Evolutionary conservation across 1,140 invertebrate genomes (phyloP).

Genomic region (Lerema accius): DNA sequence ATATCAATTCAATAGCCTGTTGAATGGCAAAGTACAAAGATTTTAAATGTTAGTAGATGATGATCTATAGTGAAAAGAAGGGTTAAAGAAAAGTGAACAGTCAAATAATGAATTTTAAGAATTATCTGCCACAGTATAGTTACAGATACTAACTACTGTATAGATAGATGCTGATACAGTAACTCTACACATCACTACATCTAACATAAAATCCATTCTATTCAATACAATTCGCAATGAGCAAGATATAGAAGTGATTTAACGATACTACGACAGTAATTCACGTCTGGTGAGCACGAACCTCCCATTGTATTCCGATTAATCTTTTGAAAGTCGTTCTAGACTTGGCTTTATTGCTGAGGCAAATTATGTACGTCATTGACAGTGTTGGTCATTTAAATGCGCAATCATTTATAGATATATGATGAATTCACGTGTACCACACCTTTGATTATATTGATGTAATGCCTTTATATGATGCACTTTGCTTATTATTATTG

Average conservation of each 20-base stretch:
- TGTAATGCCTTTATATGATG: no score
- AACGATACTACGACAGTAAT: slow-evolving; percentile 7
- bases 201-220: not conserved
- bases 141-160: no score
- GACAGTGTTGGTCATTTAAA: slow-evolving; percentile 15
- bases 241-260: not conserved
- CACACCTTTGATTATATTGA: no score
- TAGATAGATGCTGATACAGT: no score
- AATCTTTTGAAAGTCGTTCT: slow-evolving; percentile 18
- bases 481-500: no score
- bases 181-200: not conserved
- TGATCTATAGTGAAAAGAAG: no score
- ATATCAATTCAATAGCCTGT: no score
- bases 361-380: slow-evolving; percentile 23
- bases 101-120: not conserved
- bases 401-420: no score
- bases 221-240: not conserved
- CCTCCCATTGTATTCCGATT: slow-evolving; percentile 26
- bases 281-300: slow-evolving; percentile 11
- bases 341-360: slow-evolving; percentile 4
- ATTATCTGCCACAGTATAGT: not conserved
- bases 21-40: no score
- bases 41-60: no score
- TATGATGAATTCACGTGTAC: no score
- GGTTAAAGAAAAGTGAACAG: not conserved